Evolutionary conservation across 2,888 invertebrate genomes (phyloP), one percentile per base, ranked within the genome.

Genomic region (Polietes domitor): DNA sequence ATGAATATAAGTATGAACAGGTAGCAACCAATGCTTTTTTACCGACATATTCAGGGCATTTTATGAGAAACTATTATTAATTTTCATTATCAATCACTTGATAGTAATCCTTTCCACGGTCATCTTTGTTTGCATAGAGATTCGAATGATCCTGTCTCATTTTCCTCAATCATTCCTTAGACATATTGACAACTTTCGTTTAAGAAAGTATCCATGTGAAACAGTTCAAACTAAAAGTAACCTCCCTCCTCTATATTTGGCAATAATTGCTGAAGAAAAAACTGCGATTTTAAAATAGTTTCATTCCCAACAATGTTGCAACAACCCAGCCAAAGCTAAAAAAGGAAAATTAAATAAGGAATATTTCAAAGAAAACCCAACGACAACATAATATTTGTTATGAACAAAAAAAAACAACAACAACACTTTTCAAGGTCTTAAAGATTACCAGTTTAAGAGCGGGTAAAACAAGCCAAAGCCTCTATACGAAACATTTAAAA

Each of bases 341-440:
- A 58, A 26, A 58, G 24, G 21, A 21, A 63, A 63, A 63, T 32
- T 63, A 17, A 32, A 63, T 32, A 32, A 9, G 32, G 32, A 24
- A 53, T 19, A 53, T 58, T 24, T 26, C n/a, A 32, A 61, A 28
- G 4, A 32, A 37, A 32, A 17, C 12, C 32, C 63, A 63, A 0
- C 37, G 9, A 17, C 32, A 28, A 63, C 63, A 37, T n/a, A n/a
- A n/a, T n/a, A n/a, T n/a, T n/a, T n/a, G n/a, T n/a, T n/a, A n/a
- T n/a, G n/a, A n/a, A n/a, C n/a, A n/a, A 12, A 3, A 61, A 61
- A 63, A 17, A 37, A 68, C 41, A 65, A 41, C 15, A 65, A 26
- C 10, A 77, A 55, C 7, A 37, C 37, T 7, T 37, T 84, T 84
- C 84, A 84, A 84, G 84, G 84, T 78, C 78, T 80, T 76, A 50